Evolutionary conservation across 2,797 vertebrate species (phyloP).

Genomic region (Poecilia wingei): DNA sequence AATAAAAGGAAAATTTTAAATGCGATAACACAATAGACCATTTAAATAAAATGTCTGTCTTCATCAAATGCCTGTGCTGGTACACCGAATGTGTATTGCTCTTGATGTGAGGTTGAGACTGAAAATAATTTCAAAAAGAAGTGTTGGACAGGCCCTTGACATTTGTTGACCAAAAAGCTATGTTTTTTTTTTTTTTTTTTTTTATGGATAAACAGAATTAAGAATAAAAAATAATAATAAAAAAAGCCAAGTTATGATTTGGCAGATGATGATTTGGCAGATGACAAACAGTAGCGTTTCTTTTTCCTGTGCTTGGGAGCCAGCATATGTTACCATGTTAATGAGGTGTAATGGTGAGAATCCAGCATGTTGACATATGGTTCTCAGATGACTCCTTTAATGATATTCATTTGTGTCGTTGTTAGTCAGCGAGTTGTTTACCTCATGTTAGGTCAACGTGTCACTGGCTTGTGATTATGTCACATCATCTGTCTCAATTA

Average conservation of each 20-base stretch:
- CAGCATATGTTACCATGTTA: slow-evolving; percentile 83
- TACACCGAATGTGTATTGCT: not conserved
- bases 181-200: not conserved
- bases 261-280: slow-evolving; percentile 75
- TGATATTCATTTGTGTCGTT: slow-evolving; percentile 79
- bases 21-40: not conserved
- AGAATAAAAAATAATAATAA: not conserved
- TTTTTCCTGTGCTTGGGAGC: slow-evolving; percentile 78
- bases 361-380: slow-evolving; percentile 82
- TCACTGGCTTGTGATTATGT: slow-evolving; percentile 77
- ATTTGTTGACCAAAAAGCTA: not conserved
- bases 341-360: slow-evolving; percentile 83
- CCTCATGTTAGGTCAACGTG: slow-evolving; percentile 81
- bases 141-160: not conserved
- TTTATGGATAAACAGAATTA: slow-evolving; percentile 5
- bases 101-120: not conserved
- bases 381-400: slow-evolving; percentile 82
- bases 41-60: not conserved
- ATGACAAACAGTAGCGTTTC: slow-evolving; percentile 74
- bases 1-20: not conserved
- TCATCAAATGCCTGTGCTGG: not conserved
- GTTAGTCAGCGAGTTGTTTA: slow-evolving; percentile 79
- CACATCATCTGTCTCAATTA: slow-evolving; percentile 81
- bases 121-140: not conserved
- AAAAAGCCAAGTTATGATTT: slow-evolving; percentile 5